Percentiles rank a stretch among this genome's conserved stretches.
These are phyloP conservation scores for Drosophila repleta DNA, from an alignment of 1,140 invertebrate genomes.

Conservation along the genomic window DNA sequence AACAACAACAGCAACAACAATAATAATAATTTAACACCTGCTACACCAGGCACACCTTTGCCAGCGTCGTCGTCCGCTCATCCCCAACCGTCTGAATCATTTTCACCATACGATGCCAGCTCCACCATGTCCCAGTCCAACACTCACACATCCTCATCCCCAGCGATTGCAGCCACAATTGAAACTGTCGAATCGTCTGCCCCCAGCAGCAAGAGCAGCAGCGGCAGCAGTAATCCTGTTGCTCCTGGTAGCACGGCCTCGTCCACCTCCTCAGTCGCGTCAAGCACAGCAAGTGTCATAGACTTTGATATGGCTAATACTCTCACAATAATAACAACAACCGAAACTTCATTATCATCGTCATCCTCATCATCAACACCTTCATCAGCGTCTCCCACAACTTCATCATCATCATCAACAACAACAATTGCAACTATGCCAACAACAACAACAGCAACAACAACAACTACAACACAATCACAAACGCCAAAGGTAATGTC, in stretches of 20 bases:
- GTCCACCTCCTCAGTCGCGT: constrained; percentile 5
- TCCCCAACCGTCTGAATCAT: constrained; percentile 31
- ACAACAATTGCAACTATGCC: constrained; percentile 53
- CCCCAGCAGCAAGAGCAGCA: neutral
- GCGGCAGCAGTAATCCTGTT: constrained; percentile 7
- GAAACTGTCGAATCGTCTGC: constrained; percentile 35
- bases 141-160: constrained; percentile 18
- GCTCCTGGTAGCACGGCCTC: neutral
- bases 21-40: constrained; percentile 29
- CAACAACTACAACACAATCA: constrained; percentile 64
- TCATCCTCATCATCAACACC: neutral
- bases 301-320: constrained; percentile 46
- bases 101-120: constrained; percentile 52
- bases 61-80: constrained; percentile 12
- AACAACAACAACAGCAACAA: constrained; percentile 60
- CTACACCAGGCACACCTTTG: constrained; percentile 34
- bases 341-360: constrained; percentile 11
- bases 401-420: constrained; percentile 29
- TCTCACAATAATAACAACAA: constrained; percentile 36
- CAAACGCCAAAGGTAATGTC: constrained; percentile 76
- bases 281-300: constrained; percentile 36
- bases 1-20: constrained; percentile 15
- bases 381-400: constrained; percentile 25
- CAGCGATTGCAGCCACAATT: constrained; percentile 25
- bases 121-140: constrained; percentile 32